phyloP scores from a whole-genome alignment of 1,140 invertebrate genomes.

The Eupristina koningsbergeri region DNA sequence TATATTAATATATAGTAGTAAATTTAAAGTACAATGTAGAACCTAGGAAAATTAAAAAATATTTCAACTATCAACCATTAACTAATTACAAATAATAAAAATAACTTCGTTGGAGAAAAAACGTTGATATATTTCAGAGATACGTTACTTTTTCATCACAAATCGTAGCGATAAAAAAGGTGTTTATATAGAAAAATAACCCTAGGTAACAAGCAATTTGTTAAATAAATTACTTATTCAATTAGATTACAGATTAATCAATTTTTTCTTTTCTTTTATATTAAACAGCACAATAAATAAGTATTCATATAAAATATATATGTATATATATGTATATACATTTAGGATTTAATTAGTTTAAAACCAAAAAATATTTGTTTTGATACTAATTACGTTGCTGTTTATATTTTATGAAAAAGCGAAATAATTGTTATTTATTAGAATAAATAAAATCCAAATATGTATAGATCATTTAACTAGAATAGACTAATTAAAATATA shows the following conservation, averaged over 20 bases:
- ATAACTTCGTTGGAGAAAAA: constrained; percentile 34
- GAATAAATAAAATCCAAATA: constrained; percentile 31
- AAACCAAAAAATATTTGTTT: constrained; percentile 29
- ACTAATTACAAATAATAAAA: constrained; percentile 30
- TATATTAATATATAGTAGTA: constrained; percentile 19
- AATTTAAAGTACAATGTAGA: neutral
- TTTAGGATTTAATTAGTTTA: constrained; percentile 12
- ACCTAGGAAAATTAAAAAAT: neutral
- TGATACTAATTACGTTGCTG: constrained; percentile 33
- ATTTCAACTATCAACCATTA: constrained; percentile 23
- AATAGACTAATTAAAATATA: constrained; percentile 34
- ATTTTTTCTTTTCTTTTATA: constrained; percentile 18
- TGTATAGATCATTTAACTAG: constrained; percentile 1
- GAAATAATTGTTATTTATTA: constrained; percentile 23
- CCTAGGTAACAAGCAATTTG: constrained; percentile 28
- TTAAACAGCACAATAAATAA: constrained; percentile 42
- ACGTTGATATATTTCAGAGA: constrained; percentile 30
- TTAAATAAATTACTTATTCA: constrained; percentile 37
- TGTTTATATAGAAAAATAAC: constrained; percentile 38
- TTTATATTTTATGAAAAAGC: constrained; percentile 4
- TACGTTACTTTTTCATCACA: constrained; percentile 36
- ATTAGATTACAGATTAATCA: constrained; percentile 32
- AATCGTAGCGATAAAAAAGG: constrained; percentile 14
- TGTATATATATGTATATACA: constrained; percentile 21
- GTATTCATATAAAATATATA: too few species aligned